Base-by-base conservation (phyloP, 2,888 invertebrate species). In the Cerastoderma edule region DNA sequence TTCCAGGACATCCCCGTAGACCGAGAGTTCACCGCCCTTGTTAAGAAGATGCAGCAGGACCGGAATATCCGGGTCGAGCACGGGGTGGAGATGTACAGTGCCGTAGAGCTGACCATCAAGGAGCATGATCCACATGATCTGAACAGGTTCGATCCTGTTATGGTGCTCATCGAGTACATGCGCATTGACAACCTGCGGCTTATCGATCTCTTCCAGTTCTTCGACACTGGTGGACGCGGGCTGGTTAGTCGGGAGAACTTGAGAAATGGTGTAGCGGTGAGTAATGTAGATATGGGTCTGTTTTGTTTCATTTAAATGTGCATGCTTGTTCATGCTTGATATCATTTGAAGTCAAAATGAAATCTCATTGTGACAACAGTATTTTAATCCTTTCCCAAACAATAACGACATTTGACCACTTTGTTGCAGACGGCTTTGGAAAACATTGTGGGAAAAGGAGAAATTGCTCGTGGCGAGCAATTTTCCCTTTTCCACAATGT, bases 151-250 rank as follows among this genome's bases (percentile, higher is more conserved):
- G 89, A 89, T 64, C 88, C 89, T 1, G 84, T 88, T 10, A 75
- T 87, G 80, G 87, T 90, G 30, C 72, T 90, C 13, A 85, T 90
- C 44, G 90, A 90, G 69, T 90, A 87, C 78, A 89, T 89, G 88
- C 80, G 87, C 48, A 84, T 87, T 75, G 88, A 88, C 78, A 89
- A 89, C 75, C 83, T 90, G 16, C 74, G 90, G 22, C 77, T 90
- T 16, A 87, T 90, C n/a, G 90, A 90, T 77, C 83, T 90, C 56
- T 90, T 90, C 78, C 86, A 88, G 77, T 86, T 81, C 67, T 82
- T 90, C 28, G 90, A 90, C 78, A 75, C 82, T 6, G 75, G 77
- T 53, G 83, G 85, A 33, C 83, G 87, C 16, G 88, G 87, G 24
- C 83, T 83, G 32, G 81, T 90, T 32, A 87, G 88, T 64, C 75